phyloP scores from a whole-genome alignment of 2,113 vertebrate genomes.

The Camelus dromedarius region DNA sequence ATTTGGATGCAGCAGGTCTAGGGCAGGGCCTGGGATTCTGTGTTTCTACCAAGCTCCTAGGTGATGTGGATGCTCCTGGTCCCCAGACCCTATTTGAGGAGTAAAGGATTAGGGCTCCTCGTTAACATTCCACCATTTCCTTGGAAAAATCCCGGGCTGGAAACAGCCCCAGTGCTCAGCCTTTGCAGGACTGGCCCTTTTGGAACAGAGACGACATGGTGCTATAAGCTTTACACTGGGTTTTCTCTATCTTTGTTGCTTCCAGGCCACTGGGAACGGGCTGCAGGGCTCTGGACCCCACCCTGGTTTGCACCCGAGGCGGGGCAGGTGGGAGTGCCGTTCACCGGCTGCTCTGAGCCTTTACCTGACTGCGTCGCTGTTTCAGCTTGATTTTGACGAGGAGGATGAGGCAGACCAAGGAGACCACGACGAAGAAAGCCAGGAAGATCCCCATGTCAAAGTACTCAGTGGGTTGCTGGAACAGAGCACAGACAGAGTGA shows the following conservation, averaged over 20 bases:
- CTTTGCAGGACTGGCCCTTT: background rate
- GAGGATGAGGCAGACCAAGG: conserved; percentile 97
- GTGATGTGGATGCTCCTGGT: background rate
- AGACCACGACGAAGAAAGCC: conserved; percentile 99
- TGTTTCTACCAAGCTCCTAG: background rate
- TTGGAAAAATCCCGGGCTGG: background rate
- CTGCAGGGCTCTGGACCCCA: background rate
- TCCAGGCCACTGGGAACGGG: background rate
- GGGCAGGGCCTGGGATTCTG: background rate
- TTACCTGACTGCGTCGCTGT: conserved; percentile 97
- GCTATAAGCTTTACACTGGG: background rate
- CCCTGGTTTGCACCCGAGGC: background rate
- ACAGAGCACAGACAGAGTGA: conserved; percentile 61
- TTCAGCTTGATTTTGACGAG: conserved; percentile 99
- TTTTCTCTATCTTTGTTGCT: background rate
- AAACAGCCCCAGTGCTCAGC: background rate
- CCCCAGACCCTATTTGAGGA: background rate
- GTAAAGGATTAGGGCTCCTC: background rate
- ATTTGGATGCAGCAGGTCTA: background rate
- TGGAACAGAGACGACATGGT: background rate
- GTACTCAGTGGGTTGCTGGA: conserved; percentile 97
- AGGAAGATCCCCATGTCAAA: conserved; percentile 99
- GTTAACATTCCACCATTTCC: background rate
- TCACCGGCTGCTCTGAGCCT: background rate
- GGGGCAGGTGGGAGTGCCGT: accelerated